Percentiles rank a stretch among this genome's conserved stretches.
These are phyloP conservation scores for Eueremaeus valkanovi DNA, from an alignment of 2,888 invertebrate genomes.

Conservation along the genomic window DNA sequence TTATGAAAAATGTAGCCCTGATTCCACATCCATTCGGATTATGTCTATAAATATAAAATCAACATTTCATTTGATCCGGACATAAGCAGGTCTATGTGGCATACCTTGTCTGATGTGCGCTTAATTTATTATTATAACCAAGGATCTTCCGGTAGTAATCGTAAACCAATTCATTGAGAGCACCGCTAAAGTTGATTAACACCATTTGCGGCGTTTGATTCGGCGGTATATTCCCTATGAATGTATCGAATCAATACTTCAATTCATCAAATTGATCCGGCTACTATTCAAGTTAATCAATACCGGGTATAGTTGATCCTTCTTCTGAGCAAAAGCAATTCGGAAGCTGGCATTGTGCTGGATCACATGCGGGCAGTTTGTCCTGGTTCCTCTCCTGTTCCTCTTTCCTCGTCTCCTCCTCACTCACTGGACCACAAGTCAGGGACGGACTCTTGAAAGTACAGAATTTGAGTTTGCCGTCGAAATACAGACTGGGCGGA, in stretches of 20 bases:
- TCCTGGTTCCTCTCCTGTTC: conserved; percentile 41
- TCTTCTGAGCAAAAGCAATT: conserved; percentile 90
- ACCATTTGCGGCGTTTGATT: conserved; percentile 92
- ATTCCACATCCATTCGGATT: conserved; percentile 87
- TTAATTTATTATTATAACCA: conserved; percentile 62
- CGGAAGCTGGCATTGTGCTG: conserved; percentile 69
- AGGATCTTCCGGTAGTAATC: conserved; percentile 82
- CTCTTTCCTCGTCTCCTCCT: conserved; percentile 39
- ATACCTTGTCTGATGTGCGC: conserved; percentile 32
- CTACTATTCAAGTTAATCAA: not conserved
- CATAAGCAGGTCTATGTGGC: not conserved
- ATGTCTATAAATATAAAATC: conserved; percentile 41
- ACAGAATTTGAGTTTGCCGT: conserved; percentile 82
- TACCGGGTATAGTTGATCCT: conserved; percentile 74
- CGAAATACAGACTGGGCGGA: conserved; percentile 83
- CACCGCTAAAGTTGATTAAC: conserved; percentile 85
- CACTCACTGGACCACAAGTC: conserved; percentile 74
- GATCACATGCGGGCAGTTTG: conserved; percentile 64
- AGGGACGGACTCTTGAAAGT: conserved; percentile 79
- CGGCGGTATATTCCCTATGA: conserved; percentile 64
- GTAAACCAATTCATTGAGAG: conserved; percentile 84
- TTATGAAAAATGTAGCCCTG: conserved; percentile 86
- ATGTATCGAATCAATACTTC: not conserved
- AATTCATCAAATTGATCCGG: not conserved
- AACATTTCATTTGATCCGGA: not conserved